phyloP scores from a whole-genome alignment of 2,113 vertebrate species.

The Dromas ardeola region DNA sequence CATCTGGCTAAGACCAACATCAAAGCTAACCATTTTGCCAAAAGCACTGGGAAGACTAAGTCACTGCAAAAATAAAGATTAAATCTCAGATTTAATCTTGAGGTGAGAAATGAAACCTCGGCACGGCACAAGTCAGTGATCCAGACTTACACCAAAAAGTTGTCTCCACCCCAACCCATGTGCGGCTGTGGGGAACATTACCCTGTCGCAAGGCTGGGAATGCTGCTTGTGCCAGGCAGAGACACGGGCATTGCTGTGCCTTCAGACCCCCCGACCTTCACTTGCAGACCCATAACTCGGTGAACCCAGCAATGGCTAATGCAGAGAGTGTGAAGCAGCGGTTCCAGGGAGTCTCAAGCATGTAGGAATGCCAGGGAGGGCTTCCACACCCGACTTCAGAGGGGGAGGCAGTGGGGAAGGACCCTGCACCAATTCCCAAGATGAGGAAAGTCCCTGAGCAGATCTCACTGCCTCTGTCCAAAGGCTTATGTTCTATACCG shows the following conservation, averaged over 20 bases:
- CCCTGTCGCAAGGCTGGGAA: neutral
- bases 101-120: slow-evolving; percentile 24
- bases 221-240: neutral
- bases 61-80: slow-evolving; percentile 9
- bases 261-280: neutral
- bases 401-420: neutral
- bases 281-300: neutral
- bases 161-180: neutral
- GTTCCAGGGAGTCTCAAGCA: neutral
- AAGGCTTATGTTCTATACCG: neutral
- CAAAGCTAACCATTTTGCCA: slow-evolving; percentile 8
- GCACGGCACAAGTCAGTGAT: neutral
- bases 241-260: rapidly evolving
- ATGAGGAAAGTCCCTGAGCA: neutral
- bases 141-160: neutral
- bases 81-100: slow-evolving; percentile 7
- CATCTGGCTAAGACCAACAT: neutral
- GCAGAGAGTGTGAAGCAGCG: neutral
- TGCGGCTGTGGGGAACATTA: neutral
- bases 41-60: neutral
- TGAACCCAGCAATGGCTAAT: neutral
- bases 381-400: neutral
- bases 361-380: neutral
- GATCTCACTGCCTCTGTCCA: neutral
- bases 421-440: neutral